Evolutionary conservation across 2,797 vertebrate genomes (phyloP), one percentile per base, ranked within the genome.

Genomic region (Centroberyx gerrardi): DNA sequence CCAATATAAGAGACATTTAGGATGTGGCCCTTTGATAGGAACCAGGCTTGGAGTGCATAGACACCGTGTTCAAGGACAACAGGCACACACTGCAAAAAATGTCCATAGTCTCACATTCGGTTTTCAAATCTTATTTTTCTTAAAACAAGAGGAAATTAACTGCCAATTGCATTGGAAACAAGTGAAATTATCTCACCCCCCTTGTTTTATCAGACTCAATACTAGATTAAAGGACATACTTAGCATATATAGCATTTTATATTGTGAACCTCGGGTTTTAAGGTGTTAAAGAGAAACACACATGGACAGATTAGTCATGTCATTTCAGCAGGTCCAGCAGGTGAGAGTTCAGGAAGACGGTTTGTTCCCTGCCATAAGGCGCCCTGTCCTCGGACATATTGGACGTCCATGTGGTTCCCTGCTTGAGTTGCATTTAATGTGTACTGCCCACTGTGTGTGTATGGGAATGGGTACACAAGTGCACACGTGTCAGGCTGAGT

Each of bases 21-120:
- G 18, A 42, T 33, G 17, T 42, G 13, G 33, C 31, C 58, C 15
- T 58, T 58, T 58, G 8, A 17, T 58, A 36, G 33, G 28, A 17
- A 58, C 8, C 18, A 42, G 8, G 40, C 10, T 10, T 12, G 9
- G 10, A 5, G 5, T 36, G 48, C 27, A 38, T n/a, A 22, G 59
- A 33, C 31, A 44, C 14, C 13, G 14, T 42, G 51, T n/a, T 79
- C 78, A 80, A 60, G 53, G 73, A 56, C 51, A 64, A 80, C 33
- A n/a, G 1, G 8, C n/a, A 17, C 17, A 58, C 28, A 51, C 51
- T 18, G 33, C 33, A 36, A 36, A 36, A 36, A 59, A 42, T 15
- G 15, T 27, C 28, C 61, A 49, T 76, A 44, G 18, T 9, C 13
- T 36, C 22, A 54, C 60, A n/a, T 31, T 53, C 9, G 28, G 38